phyloP scores from a whole-genome alignment of 30 jellyfish, hydroid and myxozoan species.

The Nemopilema nomurai region DNA sequence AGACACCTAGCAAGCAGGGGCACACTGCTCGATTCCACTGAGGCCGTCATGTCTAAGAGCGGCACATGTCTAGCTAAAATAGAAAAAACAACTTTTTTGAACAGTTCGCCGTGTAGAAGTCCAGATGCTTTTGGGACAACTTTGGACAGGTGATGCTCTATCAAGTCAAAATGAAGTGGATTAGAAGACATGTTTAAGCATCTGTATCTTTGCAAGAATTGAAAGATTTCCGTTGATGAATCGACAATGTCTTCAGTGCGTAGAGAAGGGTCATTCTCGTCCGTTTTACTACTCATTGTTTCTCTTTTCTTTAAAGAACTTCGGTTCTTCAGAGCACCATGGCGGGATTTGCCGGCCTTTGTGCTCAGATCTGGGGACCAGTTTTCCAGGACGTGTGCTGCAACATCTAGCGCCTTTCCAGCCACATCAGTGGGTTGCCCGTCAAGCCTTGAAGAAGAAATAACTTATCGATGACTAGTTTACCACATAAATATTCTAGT shows the following conservation, averaged over 20 bases:
- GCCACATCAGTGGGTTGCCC: slow-evolving; percentile 19
- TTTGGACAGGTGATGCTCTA: slow-evolving; percentile 40
- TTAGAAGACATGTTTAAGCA: slow-evolving; percentile 12
- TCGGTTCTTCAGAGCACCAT: slow-evolving; percentile 3
- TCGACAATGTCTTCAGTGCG: slow-evolving; percentile 23
- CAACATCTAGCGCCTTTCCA: slow-evolving; percentile 26
- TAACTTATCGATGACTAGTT: background rate
- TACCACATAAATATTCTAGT: too few species aligned
- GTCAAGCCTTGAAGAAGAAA: slow-evolving; percentile 17
- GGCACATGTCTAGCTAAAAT: slow-evolving; percentile 19
- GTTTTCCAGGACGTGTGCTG: slow-evolving; percentile 22
- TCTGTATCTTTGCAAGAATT: slow-evolving; percentile 48
- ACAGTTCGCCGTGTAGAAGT: slow-evolving; percentile 24
- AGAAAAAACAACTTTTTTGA: slow-evolving; percentile 39
- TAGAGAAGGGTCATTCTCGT: slow-evolving; percentile 5
- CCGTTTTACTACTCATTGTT: background rate
- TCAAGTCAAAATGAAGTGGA: background rate
- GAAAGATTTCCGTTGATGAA: slow-evolving; percentile 17
- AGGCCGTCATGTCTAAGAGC: background rate
- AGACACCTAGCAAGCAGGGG: slow-evolving; percentile 32
- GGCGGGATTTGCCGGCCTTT: slow-evolving; percentile 18
- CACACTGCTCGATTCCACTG: background rate
- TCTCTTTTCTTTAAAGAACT: slow-evolving; percentile 11
- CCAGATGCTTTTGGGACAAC: slow-evolving; percentile 38
- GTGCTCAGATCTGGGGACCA: slow-evolving; percentile 13